These are phyloP conservation scores for Microcebus ravelobensis DNA, from an alignment of 2,113 vertebrate genomes.

Conservation along the genomic window DNA sequence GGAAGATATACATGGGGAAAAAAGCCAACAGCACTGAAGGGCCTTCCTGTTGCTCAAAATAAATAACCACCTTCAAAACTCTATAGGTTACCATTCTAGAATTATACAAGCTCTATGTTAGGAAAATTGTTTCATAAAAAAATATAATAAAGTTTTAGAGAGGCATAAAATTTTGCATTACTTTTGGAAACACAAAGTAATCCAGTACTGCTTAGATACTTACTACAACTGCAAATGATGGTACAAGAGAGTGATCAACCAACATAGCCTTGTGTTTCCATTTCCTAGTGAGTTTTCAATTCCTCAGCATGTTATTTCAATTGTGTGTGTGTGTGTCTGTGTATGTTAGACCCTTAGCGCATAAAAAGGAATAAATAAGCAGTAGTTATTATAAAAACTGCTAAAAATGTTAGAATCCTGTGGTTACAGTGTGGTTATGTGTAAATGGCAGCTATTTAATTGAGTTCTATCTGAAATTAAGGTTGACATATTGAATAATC, in stretches of 20 bases:
- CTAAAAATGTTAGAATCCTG: not conserved
- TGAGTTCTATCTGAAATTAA: not conserved
- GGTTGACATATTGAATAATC: not conserved
- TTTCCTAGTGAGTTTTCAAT: not conserved
- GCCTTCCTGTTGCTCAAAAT: constrained; percentile 19
- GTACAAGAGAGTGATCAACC: not conserved
- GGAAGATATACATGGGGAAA: not conserved
- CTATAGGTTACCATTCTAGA: not conserved
- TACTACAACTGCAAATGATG: not conserved
- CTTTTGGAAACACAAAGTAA: not conserved
- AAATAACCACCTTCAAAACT: not conserved
- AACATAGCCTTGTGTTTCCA: not conserved
- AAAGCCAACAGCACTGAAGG: not conserved
- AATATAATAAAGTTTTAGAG: constrained; percentile 50
- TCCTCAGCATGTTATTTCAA: not conserved
- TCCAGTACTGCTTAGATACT: not conserved
- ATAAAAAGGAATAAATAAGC: not conserved
- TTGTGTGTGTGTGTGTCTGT: not conserved
- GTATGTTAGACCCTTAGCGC: not conserved
- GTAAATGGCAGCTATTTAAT: not conserved
- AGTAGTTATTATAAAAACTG: not conserved
- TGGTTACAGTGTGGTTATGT: not conserved
- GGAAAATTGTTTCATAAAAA: constrained; percentile 45
- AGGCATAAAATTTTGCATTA: constrained; percentile 25
- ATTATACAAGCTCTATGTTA: not conserved